Conservation (phyloP, 2,888 invertebrate genomes). For the Cephus pygmeus region DNA sequence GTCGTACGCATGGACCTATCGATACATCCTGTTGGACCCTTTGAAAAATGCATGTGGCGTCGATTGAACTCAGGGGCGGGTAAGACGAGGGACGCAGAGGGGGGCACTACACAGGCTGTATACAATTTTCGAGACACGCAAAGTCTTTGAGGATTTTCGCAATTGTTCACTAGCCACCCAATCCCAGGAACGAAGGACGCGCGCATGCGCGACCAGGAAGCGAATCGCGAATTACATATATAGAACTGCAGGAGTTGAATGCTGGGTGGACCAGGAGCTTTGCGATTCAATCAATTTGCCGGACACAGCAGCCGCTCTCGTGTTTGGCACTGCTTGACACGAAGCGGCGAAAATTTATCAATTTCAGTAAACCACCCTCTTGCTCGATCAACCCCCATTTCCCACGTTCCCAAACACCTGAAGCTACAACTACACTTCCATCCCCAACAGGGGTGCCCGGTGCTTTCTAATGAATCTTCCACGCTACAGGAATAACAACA, state of each 20-base stretch:
- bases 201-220: background rate
- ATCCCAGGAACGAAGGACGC: background rate
- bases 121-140: background rate
- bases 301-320: constrained; percentile 28
- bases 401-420: background rate
- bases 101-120: background rate
- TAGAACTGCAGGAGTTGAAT: background rate
- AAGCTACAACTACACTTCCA: background rate
- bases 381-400: background rate
- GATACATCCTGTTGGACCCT: background rate
- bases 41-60: background rate
- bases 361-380: constrained; percentile 33
- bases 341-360: constrained; percentile 39
- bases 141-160: background rate
- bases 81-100: background rate
- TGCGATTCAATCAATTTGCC: constrained; percentile 44
- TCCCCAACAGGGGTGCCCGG: background rate
- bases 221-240: background rate
- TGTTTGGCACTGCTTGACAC: constrained; percentile 28
- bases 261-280: constrained; percentile 23
- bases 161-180: background rate
- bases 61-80: background rate
- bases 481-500: background rate
- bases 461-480: background rate
- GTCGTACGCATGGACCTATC: background rate